Percentiles rank a stretch among this genome's conserved stretches.
phyloP scores from a whole-genome alignment of 2,888 invertebrate species.

The Lasiommata megera region DNA sequence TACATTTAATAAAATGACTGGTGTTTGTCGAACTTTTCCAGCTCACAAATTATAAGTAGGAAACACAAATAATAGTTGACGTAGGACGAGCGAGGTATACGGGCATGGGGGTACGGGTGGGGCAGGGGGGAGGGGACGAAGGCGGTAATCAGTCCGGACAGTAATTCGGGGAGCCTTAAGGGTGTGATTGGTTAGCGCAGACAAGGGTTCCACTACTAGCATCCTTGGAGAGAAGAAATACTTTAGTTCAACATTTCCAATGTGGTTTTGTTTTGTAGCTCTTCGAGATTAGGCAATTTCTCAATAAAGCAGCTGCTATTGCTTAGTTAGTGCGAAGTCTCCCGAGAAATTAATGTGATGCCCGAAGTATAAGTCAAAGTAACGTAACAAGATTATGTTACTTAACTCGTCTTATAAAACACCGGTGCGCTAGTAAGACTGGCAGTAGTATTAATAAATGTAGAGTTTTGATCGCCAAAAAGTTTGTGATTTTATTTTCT shows the following conservation, averaged over 20 bases:
- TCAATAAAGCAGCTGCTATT: slow-evolving; percentile 76
- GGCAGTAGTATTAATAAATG: not conserved
- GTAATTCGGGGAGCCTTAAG: slow-evolving; percentile 78
- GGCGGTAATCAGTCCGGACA: slow-evolving; percentile 76
- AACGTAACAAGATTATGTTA: not conserved
- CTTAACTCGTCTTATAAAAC: not conserved
- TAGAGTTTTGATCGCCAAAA: not conserved
- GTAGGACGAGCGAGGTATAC: slow-evolving; percentile 53
- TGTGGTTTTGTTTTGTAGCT: slow-evolving; percentile 80
- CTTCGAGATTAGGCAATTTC: slow-evolving; percentile 78
- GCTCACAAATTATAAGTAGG: slow-evolving; percentile 75
- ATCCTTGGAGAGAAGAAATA: slow-evolving; percentile 79
- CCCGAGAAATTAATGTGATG: slow-evolving; percentile 77
- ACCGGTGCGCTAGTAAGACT: slow-evolving; percentile 24
- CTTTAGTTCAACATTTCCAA: slow-evolving; percentile 78
- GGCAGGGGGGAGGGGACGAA: slow-evolving; percentile 43
- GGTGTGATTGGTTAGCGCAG: slow-evolving; percentile 79
- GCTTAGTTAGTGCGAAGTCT: slow-evolving; percentile 73
- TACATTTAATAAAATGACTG: slow-evolving; percentile 73
- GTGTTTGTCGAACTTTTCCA: slow-evolving; percentile 73
- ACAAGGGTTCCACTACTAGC: slow-evolving; percentile 74
- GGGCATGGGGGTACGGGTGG: slow-evolving; percentile 36
- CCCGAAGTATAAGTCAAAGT: slow-evolving; percentile 62
- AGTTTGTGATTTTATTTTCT: slow-evolving; percentile 12
- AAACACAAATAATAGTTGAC: slow-evolving; percentile 79